Evolutionary conservation across 2,888 invertebrate genomes (phyloP).

Genomic region (Caenorhabditis sp.): DNA sequence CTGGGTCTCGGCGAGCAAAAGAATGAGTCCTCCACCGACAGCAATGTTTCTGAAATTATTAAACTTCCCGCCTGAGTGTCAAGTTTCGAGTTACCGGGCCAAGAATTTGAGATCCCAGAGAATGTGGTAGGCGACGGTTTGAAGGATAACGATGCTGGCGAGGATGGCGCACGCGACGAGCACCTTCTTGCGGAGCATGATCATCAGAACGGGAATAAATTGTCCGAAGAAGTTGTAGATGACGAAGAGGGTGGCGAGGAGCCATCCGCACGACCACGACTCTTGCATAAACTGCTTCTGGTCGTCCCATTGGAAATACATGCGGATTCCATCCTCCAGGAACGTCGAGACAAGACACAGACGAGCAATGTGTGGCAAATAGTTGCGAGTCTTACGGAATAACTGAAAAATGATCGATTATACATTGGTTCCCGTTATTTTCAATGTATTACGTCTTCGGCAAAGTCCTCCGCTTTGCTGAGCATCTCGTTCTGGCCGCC

Average conservation of each 20-base stretch:
- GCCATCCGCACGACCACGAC: constrained; percentile 89
- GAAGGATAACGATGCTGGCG: constrained; percentile 95
- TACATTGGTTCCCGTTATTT: background rate
- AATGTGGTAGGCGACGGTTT: constrained; percentile 86
- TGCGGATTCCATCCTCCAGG: constrained; percentile 97
- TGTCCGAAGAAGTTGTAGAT: constrained; percentile 95
- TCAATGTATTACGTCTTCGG: constrained; percentile 74
- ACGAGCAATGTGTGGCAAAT: constrained; percentile 94
- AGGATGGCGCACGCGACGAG: constrained; percentile 87
- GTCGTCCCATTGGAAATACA: constrained; percentile 91
- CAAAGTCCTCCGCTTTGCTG: constrained; percentile 73
- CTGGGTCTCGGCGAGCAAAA: constrained; percentile 90
- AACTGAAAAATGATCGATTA: constrained; percentile 66
- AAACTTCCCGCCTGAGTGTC: background rate
- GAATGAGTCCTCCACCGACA: constrained; percentile 93
- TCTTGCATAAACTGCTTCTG: constrained; percentile 80
- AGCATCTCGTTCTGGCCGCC: constrained; percentile 67
- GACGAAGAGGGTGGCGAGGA: constrained; percentile 94
- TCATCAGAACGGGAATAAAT: constrained; percentile 95
- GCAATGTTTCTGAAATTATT: constrained; percentile 87
- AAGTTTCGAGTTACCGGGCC: constrained; percentile 85
- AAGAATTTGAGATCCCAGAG: constrained; percentile 98
- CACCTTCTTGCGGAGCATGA: constrained; percentile 90
- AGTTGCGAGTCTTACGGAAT: constrained; percentile 80
- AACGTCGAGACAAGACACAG: constrained; percentile 98